These are phyloP conservation scores for Sebastes ruberrimus DNA, from an alignment of 2,797 vertebrate species.

Conservation along the genomic window DNA sequence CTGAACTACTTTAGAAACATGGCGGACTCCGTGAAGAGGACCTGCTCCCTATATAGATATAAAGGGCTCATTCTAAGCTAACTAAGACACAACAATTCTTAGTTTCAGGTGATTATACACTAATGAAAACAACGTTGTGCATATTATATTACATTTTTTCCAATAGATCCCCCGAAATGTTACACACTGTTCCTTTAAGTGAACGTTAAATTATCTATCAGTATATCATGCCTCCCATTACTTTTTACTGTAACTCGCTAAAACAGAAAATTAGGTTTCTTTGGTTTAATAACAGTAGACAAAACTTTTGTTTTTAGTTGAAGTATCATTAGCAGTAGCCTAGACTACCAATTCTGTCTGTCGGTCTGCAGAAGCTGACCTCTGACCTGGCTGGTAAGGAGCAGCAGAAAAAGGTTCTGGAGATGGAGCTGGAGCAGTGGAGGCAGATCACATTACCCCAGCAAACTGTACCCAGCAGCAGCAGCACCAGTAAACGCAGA, in stretches of 20 bases:
- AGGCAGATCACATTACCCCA: conserved; percentile 70
- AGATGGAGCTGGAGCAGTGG: conserved; percentile 89
- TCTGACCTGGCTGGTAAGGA: conserved; percentile 86
- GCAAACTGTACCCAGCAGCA: conserved; percentile 42
- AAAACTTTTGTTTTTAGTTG: conserved; percentile 38
- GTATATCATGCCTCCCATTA: not conserved
- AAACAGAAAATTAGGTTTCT: conserved; percentile 10
- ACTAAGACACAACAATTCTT: too few species aligned
- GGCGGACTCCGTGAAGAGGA: not conserved
- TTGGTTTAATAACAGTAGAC: not conserved
- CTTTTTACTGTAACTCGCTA: conserved; percentile 9
- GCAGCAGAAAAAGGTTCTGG: conserved; percentile 90
- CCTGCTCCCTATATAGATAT: too few species aligned
- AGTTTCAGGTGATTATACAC: not conserved
- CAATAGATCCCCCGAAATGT: not conserved
- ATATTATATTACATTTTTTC: not conserved
- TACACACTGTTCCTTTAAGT: not conserved
- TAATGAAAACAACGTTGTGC: not conserved
- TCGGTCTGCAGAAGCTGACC: conserved; percentile 84
- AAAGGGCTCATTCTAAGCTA: too few species aligned
- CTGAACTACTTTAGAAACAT: not conserved
- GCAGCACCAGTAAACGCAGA: conserved; percentile 56
- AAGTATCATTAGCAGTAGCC: conserved; percentile 31
- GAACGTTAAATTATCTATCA: not conserved
- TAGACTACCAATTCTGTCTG: conserved; percentile 42